Base-by-base conservation (phyloP, 2,888 invertebrate genomes). In the Copidosoma aretas region DNA sequence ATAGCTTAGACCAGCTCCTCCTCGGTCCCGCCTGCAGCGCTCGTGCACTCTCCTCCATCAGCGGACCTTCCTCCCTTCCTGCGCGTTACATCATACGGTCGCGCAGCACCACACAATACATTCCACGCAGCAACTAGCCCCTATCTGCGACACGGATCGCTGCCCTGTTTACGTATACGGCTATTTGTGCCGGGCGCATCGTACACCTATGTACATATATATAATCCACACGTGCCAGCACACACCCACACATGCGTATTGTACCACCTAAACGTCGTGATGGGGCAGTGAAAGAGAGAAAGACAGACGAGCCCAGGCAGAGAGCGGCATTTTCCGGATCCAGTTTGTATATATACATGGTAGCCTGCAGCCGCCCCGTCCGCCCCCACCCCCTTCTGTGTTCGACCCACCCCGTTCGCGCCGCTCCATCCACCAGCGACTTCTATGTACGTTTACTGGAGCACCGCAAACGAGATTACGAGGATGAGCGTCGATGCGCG, bases 41-140 rank as follows among this genome's bases (percentile, higher is more conserved):
- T n/a, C n/a, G n/a, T n/a, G n/a, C n/a, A n/a, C n/a, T n/a, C n/a
- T n/a, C n/a, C n/a, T n/a, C n/a, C n/a, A n/a, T n/a, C n/a, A n/a
- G n/a, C n/a, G n/a, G n/a, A n/a, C n/a, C n/a, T n/a, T n/a, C n/a
- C n/a, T n/a, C n/a, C n/a, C n/a, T n/a, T n/a, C n/a, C n/a, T n/a
- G n/a, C n/a, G n/a, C n/a, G n/a, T n/a, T n/a, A n/a, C n/a, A n/a
- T n/a, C n/a, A n/a, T n/a, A n/a, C n/a, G n/a, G n/a, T n/a, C n/a
- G n/a, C n/a, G n/a, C n/a, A n/a, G n/a, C n/a, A n/a, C n/a, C n/a
- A 75, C 76, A 79, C 79, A 80, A 80, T 80, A 75, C 78, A 78
- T 78, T 78, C 76, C 77, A 32, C 32, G 32, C 4, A 32, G 79
- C 78, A 79, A 80, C 78, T 77, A 78, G 75, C 76, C 75, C n/a